Percentiles rank a stretch among this genome's conserved stretches.
Conservation (phyloP, 2,797 vertebrate species). For the Hippopotamyrus pictus region DNA sequence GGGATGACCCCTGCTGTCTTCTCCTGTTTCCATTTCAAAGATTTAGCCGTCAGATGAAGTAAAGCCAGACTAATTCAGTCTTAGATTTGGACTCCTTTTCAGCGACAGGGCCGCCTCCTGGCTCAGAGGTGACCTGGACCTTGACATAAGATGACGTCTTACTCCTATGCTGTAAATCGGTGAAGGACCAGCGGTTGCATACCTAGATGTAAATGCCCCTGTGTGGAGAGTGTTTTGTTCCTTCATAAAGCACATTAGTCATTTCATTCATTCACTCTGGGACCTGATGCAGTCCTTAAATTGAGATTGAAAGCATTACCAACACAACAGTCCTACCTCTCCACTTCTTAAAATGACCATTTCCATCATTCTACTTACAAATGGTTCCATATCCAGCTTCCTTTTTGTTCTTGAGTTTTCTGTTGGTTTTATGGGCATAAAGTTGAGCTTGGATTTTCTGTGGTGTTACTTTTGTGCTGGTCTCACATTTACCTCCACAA, state of each 20-base stretch:
- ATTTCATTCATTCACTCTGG: constrained; percentile 20
- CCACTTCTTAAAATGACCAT: constrained; percentile 29
- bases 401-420: constrained; percentile 1
- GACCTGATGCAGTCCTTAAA: constrained; percentile 35
- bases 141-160: not conserved
- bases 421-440: constrained; percentile 8
- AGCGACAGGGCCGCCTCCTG: not conserved
- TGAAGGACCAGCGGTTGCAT: not conserved
- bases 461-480: not conserved
- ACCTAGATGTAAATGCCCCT: not conserved
- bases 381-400: not conserved
- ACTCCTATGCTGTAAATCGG: not conserved
- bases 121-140: not conserved
- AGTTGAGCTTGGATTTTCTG: not conserved
- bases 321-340: constrained; percentile 65
- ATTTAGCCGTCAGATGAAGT: constrained; percentile 39
- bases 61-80: constrained; percentile 28
- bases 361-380: not conserved
- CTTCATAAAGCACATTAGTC: not conserved
- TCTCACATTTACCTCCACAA: not conserved
- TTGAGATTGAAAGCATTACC: constrained; percentile 29
- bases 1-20: not conserved
- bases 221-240: not conserved
- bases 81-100: not conserved
- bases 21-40: constrained; percentile 41